phyloP scores from a whole-genome alignment of 2,113 vertebrate genomes.

The Notarius quadriscutis region DNA sequence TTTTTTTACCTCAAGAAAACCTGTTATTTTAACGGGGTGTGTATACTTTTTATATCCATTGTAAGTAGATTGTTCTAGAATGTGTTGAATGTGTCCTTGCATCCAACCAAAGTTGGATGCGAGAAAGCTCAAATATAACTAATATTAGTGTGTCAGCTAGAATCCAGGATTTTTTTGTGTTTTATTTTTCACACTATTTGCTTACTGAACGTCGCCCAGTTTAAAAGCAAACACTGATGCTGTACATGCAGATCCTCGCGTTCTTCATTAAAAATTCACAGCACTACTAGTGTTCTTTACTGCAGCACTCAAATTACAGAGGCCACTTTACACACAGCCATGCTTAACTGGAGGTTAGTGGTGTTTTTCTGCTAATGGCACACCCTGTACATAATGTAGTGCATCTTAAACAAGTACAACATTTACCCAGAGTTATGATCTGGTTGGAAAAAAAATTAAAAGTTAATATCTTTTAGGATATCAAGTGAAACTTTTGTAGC shows the following conservation, averaged over 20 bases:
- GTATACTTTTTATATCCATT: too few species aligned
- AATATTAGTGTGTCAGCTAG: neutral
- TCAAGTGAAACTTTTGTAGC: neutral
- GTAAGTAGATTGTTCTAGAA: neutral
- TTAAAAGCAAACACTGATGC: neutral
- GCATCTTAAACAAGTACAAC: neutral
- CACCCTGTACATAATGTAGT: neutral
- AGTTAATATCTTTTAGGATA: neutral
- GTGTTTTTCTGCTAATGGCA: neutral
- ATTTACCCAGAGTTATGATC: neutral
- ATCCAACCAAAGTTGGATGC: neutral
- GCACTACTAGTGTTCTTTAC: neutral
- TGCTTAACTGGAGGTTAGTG: conserved; percentile 10
- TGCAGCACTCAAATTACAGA: neutral
- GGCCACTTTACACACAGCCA: conserved; percentile 10
- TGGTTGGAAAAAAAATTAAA: neutral
- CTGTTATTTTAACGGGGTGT: too few species aligned
- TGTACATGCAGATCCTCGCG: neutral
- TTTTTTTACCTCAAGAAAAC: too few species aligned
- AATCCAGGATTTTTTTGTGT: neutral
- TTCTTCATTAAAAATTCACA: neutral
- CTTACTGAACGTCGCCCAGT: neutral
- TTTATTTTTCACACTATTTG: neutral
- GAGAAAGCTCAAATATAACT: neutral
- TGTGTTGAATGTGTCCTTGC: neutral